Evolutionary conservation across 2,888 invertebrate species (phyloP).

Genomic region (Morinoia aosen): DNA sequence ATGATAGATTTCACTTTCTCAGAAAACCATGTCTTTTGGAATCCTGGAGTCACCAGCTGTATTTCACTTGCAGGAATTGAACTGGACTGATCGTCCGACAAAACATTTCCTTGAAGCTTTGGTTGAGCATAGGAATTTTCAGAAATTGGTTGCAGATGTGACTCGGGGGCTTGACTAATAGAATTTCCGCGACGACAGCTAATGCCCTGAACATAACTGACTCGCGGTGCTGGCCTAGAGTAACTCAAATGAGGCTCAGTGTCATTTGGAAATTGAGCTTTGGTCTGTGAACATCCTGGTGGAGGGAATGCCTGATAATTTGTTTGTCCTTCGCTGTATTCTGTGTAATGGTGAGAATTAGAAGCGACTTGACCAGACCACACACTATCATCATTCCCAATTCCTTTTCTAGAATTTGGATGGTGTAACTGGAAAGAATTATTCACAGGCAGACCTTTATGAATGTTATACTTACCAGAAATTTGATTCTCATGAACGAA

Average conservation of each 20-base stretch:
- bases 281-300: background rate
- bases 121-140: background rate
- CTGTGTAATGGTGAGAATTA: background rate
- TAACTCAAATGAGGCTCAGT: background rate
- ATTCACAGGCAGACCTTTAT: background rate
- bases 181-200: background rate
- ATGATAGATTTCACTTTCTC: slow-evolving; percentile 8
- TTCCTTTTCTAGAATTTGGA: background rate
- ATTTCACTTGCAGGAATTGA: background rate
- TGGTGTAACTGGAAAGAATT: background rate
- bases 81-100: background rate
- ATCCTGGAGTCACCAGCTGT: background rate
- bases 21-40: slow-evolving; percentile 24
- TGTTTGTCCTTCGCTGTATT: background rate
- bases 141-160: background rate
- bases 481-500: background rate
- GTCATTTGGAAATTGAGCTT: background rate
- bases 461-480: background rate
- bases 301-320: background rate
- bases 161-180: background rate
- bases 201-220: background rate
- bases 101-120: background rate
- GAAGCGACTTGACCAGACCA: background rate
- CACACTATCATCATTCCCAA: background rate
- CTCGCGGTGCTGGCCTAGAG: background rate